Evolutionary conservation across 2,888 invertebrate species (phyloP).

Genomic region (Artemia sinica): DNA sequence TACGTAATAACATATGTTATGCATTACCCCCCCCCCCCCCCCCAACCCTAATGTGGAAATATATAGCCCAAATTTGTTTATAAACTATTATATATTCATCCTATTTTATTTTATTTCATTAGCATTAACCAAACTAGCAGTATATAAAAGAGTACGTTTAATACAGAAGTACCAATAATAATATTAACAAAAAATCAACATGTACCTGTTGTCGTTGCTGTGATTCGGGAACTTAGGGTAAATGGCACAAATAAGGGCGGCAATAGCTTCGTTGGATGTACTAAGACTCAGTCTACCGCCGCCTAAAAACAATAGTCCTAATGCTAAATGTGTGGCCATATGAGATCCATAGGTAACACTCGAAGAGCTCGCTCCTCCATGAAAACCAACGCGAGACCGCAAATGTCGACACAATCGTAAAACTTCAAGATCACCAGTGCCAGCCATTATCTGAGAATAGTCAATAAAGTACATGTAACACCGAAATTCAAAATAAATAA

Average conservation of each 20-base stretch:
- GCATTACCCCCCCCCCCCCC: background rate
- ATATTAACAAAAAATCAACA: conserved; percentile 14
- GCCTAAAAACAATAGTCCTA: conserved; percentile 81
- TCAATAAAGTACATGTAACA: too few relatives aligned
- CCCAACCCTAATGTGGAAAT: too few relatives aligned
- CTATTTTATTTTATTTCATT: too few relatives aligned
- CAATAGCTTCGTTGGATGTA: conserved; percentile 65
- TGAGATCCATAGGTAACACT: conserved; percentile 75
- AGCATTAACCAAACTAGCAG: too few relatives aligned
- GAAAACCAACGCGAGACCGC: conserved; percentile 55
- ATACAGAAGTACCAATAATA: background rate
- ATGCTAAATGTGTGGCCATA: conserved; percentile 84
- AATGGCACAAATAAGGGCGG: conserved; percentile 75
- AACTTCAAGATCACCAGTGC: conserved; percentile 68
- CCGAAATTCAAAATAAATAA: too few relatives aligned
- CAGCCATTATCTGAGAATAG: conserved; percentile 58
- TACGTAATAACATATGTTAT: background rate
- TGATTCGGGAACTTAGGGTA: conserved; percentile 94
- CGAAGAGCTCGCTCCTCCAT: conserved; percentile 32
- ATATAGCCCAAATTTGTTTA: too few relatives aligned
- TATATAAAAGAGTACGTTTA: too few relatives aligned
- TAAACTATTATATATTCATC: too few relatives aligned
- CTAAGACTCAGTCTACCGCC: conserved; percentile 73
- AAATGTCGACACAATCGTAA: conserved; percentile 68
- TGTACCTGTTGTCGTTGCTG: conserved; percentile 80